phyloP scores from a whole-genome alignment of 1,140 invertebrate genomes.

The Pemphigus obesinymphae region DNA sequence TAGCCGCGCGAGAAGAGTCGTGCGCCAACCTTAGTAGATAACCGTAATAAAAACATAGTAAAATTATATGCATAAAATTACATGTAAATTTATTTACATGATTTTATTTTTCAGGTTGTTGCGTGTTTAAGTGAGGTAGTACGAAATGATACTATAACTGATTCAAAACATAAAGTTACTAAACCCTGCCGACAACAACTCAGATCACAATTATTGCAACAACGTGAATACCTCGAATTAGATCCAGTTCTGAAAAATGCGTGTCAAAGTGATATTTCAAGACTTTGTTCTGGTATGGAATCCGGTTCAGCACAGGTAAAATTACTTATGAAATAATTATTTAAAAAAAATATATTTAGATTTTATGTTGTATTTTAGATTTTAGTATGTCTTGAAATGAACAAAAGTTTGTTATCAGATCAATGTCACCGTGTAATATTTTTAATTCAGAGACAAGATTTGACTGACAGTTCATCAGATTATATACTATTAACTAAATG shows the following conservation, averaged over 20 bases:
- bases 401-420: constrained; percentile 63
- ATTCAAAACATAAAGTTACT: constrained; percentile 70
- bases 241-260: constrained; percentile 73
- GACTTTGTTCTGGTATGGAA: constrained; percentile 65
- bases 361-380: constrained; percentile 56
- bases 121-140: constrained; percentile 85
- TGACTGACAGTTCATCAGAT: constrained; percentile 77
- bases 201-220: constrained; percentile 79
- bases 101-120: constrained; percentile 64
- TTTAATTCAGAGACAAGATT: constrained; percentile 78
- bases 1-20: no score
- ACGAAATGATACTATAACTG: constrained; percentile 78
- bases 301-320: constrained; percentile 73
- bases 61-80: neutral
- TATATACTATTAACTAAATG: constrained; percentile 78
- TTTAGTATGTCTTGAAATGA: constrained; percentile 77
- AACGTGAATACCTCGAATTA: constrained; percentile 77
- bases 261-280: constrained; percentile 72
- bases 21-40: no score
- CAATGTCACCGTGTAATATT: constrained; percentile 77
- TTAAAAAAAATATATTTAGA: neutral
- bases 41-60: no score
- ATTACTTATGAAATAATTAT: no score
- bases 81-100: neutral
- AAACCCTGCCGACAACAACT: constrained; percentile 85